Conservation (phyloP, 2,113 vertebrate genomes). For the Indicator indicator region DNA sequence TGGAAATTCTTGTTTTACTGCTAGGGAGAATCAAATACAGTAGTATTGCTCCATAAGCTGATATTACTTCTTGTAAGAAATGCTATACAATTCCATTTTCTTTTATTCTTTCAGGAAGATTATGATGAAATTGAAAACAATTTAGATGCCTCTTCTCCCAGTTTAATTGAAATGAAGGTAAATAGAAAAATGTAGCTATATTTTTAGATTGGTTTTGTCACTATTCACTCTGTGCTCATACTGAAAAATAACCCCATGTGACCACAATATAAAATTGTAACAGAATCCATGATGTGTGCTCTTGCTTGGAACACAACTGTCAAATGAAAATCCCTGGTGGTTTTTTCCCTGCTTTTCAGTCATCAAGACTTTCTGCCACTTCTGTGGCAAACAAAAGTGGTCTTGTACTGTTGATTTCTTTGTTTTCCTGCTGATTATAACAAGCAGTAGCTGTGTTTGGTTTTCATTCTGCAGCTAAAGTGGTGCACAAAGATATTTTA, state of each 20-base stretch:
- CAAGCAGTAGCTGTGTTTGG: background rate
- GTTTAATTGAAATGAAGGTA: constrained; percentile 79
- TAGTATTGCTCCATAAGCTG: background rate
- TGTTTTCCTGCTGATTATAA: background rate
- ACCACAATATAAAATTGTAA: background rate
- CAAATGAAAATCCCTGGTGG: background rate
- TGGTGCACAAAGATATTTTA: background rate
- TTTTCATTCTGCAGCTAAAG: background rate
- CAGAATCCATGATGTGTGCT: background rate
- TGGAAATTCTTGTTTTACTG: background rate
- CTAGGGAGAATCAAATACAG: background rate
- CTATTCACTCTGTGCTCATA: background rate
- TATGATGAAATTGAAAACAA: constrained; percentile 73
- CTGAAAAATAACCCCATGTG: background rate
- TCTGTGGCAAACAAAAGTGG: background rate
- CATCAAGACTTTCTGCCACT: background rate
- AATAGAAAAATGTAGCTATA: background rate
- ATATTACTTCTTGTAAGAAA: background rate
- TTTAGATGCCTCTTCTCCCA: constrained; percentile 69
- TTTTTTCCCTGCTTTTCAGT: background rate
- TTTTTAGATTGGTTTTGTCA: background rate
- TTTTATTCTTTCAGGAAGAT: constrained; percentile 68
- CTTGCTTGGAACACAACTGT: background rate
- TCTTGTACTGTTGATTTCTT: background rate
- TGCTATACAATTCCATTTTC: background rate